Base-by-base conservation (phyloP, 2,797 vertebrate species). In the Leucoraja ocellata region DNA sequence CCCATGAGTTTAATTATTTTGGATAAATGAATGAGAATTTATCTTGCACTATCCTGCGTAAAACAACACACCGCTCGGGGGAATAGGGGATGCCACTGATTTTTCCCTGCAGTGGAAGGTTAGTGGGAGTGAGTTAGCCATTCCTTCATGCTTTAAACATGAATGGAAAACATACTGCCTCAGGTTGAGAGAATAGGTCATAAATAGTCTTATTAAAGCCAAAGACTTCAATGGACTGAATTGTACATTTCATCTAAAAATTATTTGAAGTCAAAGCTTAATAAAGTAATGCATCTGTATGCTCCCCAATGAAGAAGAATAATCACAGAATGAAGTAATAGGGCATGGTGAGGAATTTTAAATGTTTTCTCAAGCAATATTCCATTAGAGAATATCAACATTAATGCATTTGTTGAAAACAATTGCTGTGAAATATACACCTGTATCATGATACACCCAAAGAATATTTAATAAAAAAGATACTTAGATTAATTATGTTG, bases 1-100 rank as follows among this genome's bases (percentile, higher is more conserved):
- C n/a, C 86, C 65, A 39, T 90, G 86, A 90, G 86, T 90, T 90
- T 90, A 71, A 39, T 90, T 90, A 90, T 71, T 36, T 90, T 90
- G 86, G 61, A 36, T 36, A 36, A 90, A 21, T 36, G 65, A 63
- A 32, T 68, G 7, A 32, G 32, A 71, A 71, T 90, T 90, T 90
- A 39, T 39, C 32, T 90, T 73, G 1, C 32, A 14, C 81, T 84
- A 28, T 84, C 54, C 58, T n/a, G 11, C 58, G 32, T 58, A 86
- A 28, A 63, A 63, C 14, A 63, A 58, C 83, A 39, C 4, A 73
- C 68, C 73, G 32, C 88, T 32, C 0, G 8, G 21, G 28, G 68
- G 88, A 46, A 46, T 73, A 71, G 88, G 88, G 65, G 9, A 46
- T 68, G 88, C 88, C 68, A 46, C 18, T 46, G 65, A 73, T n/a